These are phyloP conservation scores for Isichthys henryi DNA, from an alignment of 2,113 vertebrate genomes.

Conservation along the genomic window DNA sequence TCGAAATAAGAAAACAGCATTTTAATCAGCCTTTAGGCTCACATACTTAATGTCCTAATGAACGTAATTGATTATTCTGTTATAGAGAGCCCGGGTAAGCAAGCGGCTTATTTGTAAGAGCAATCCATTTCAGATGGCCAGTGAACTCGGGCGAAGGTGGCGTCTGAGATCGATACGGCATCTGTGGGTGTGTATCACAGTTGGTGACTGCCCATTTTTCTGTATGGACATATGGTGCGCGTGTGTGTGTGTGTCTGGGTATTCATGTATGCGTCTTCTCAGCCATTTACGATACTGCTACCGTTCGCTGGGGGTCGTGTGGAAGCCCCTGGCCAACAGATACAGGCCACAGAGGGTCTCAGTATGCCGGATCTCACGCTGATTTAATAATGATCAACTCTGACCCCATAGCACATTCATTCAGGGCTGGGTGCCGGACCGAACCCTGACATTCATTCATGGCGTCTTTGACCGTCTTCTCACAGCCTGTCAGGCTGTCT, in stretches of 20 bases:
- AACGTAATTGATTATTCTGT: conserved; percentile 7
- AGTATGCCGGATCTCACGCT: neutral
- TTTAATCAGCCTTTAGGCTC: neutral
- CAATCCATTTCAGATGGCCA: conserved; percentile 3
- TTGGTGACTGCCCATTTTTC: neutral
- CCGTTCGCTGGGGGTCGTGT: neutral
- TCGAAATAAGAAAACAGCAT: neutral
- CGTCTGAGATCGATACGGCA: neutral
- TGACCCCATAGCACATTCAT: neutral
- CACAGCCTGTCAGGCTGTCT: neutral
- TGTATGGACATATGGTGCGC: neutral
- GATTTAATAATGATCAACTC: neutral
- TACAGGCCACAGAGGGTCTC: neutral
- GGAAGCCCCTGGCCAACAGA: neutral
- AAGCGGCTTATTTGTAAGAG: neutral
- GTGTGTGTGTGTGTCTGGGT: neutral
- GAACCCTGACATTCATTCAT: neutral
- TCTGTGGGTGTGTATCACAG: neutral
- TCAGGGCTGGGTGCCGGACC: neutral
- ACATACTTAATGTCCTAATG: neutral
- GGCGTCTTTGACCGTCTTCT: neutral
- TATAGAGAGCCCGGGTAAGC: neutral
- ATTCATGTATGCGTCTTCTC: neutral
- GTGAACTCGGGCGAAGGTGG: neutral
- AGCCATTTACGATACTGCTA: neutral